These are phyloP conservation scores for Drosophila arizonae DNA, from an alignment of 1,140 invertebrate species.

Conservation along the genomic window DNA sequence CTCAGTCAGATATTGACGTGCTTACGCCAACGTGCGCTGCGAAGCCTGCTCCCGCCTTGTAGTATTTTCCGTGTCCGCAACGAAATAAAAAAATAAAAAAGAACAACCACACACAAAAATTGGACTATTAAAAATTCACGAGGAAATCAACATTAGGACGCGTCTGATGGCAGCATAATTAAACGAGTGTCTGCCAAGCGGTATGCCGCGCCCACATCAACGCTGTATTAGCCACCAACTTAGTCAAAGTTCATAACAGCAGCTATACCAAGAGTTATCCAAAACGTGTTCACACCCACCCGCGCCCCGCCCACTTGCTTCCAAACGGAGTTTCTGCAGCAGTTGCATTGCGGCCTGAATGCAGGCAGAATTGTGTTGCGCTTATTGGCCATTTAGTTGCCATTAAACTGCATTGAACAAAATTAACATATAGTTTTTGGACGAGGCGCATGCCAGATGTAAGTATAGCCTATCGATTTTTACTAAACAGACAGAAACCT, in stretches of 20 bases:
- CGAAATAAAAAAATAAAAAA: conserved; percentile 1
- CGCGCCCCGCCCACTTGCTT: conserved; percentile 15
- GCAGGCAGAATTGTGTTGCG: conserved; percentile 14
- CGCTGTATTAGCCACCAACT: conserved; percentile 13
- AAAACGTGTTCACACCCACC: conserved; percentile 42
- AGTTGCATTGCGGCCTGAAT: conserved; percentile 12
- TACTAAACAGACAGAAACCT: conserved; percentile 33
- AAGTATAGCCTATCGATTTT: conserved; percentile 75
- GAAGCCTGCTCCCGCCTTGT: conserved; percentile 30
- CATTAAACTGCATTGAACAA: conserved; percentile 20
- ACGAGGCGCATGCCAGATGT: conserved; percentile 57
- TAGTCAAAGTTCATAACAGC: conserved; percentile 41
- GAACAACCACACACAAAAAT: neutral
- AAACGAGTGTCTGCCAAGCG: conserved; percentile 15
- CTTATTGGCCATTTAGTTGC: conserved; percentile 21
- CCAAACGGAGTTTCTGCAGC: conserved; percentile 12
- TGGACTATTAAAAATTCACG: conserved; percentile 24
- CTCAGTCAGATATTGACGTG: conserved; percentile 75
- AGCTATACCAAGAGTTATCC: conserved; percentile 23
- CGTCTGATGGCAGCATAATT: conserved; percentile 36
- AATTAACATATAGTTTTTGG: conserved; percentile 14
- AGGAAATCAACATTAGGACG: conserved; percentile 19
- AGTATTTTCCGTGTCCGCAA: conserved; percentile 26
- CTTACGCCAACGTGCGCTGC: conserved; percentile 55
- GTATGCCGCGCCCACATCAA: conserved; percentile 31